Evolutionary conservation across 2,888 invertebrate genomes (phyloP).

Genomic region (Hemicrepidius hirtus): DNA sequence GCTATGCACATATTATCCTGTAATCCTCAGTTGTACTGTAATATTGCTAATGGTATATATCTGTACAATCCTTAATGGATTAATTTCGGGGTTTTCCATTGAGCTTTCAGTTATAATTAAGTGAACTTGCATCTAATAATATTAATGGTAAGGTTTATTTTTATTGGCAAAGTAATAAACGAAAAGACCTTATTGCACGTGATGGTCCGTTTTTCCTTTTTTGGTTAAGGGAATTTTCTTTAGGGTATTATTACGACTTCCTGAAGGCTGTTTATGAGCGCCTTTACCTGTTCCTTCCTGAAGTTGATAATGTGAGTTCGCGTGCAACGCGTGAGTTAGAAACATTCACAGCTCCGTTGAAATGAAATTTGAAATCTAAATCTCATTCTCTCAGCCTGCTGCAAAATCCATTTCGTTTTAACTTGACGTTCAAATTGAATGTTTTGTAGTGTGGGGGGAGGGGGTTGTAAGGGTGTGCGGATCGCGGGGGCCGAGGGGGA

Average conservation of each 20-base stretch:
- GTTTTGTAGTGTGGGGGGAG: conserved; percentile 73
- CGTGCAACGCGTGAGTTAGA: conserved; percentile 55
- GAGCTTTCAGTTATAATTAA: too few species aligned
- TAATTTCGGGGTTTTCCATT: too few species aligned
- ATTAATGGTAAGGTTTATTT: conserved; percentile 17
- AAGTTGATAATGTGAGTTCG: conserved; percentile 47
- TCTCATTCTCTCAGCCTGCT: conserved; percentile 72
- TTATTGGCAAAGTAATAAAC: conserved; percentile 7
- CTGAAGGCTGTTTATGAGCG: conserved; percentile 47
- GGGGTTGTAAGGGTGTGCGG: conserved; percentile 59
- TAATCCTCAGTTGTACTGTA: too few species aligned
- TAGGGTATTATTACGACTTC: conserved; percentile 46
- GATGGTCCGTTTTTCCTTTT: conserved; percentile 16
- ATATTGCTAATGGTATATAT: too few species aligned
- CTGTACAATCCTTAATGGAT: too few species aligned
- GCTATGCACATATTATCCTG: too few species aligned
- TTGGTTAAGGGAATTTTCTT: conserved; percentile 38
- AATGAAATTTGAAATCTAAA: conserved; percentile 72
- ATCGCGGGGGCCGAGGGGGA: conserved; percentile 64
- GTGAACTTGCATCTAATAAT: conserved; percentile 3
- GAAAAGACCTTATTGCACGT: conserved; percentile 6
- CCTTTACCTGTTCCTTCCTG: conserved; percentile 52
- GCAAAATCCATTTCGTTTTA: conserved; percentile 77
- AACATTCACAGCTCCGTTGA: conserved; percentile 64
- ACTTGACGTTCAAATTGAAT: conserved; percentile 78